Evolutionary conservation across 92 coral and sea anemone species (phyloP).

Genomic region (Galaxea fascicularis): DNA sequence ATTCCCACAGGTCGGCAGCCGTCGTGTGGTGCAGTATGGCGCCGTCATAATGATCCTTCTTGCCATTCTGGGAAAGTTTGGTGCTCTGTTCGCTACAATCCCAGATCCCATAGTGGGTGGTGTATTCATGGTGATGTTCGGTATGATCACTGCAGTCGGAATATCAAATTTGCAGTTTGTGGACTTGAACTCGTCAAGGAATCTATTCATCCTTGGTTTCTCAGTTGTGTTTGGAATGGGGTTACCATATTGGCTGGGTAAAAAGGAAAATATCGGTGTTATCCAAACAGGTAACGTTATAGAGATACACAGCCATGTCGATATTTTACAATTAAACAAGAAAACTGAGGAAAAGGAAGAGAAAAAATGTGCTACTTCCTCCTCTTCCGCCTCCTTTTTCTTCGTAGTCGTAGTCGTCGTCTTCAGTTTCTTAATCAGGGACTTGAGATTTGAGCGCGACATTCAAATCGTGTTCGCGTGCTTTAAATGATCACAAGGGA

Average conservation of each 20-base stretch:
- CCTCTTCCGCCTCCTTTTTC: too few relatives aligned
- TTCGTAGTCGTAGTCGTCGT: too few relatives aligned
- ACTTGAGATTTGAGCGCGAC: too few relatives aligned
- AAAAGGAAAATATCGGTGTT: slow-evolving; percentile 22
- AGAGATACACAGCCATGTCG: too few relatives aligned
- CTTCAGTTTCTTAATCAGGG: too few relatives aligned
- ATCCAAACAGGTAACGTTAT: slow-evolving; percentile 63
- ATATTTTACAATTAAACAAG: too few relatives aligned
- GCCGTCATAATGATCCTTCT: slow-evolving; percentile 38
- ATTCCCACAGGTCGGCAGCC: slow-evolving; percentile 48
- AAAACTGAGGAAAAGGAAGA: too few relatives aligned
- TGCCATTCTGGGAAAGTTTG: slow-evolving; percentile 66
- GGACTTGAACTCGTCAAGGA: slow-evolving; percentile 90
- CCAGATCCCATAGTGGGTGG: slow-evolving; percentile 98
- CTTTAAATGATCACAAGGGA: too few relatives aligned
- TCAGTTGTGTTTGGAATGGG: slow-evolving; percentile 88
- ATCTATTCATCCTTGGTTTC: slow-evolving; percentile 86
- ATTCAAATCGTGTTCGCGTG: too few relatives aligned
- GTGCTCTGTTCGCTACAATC: slow-evolving; percentile 93
- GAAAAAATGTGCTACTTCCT: too few relatives aligned
- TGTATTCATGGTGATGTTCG: slow-evolving; percentile 89
- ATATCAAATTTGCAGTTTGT: slow-evolving; percentile 93
- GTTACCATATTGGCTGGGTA: slow-evolving; percentile 69
- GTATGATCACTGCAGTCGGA: slow-evolving; percentile 93
- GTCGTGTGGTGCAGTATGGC: slow-evolving; percentile 58